Evolutionary conservation across 2,113 vertebrate species (phyloP).

Genomic region (Lamprotornis superbus): DNA sequence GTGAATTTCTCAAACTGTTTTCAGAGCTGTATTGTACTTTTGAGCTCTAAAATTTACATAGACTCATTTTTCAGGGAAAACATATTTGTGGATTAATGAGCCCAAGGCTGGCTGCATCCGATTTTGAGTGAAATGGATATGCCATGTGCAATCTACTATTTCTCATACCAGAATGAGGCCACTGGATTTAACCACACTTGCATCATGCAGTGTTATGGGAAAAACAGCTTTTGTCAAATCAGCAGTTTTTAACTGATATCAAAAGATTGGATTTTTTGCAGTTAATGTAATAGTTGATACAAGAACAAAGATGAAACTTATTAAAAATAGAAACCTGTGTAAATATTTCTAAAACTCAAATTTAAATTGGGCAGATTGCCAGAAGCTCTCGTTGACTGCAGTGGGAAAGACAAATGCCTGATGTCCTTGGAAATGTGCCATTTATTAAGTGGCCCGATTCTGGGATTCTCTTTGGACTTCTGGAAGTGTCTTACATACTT

Average conservation of each 20-base stretch:
- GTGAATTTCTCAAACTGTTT: conserved; percentile 28
- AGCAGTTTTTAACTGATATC: background rate
- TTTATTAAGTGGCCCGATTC: background rate
- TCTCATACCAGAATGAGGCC: background rate
- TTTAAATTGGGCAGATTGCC: background rate
- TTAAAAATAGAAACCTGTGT: background rate
- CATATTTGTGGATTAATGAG: conserved; percentile 26
- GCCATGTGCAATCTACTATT: background rate
- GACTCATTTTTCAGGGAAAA: conserved; percentile 49
- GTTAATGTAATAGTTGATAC: background rate
- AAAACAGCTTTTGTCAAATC: background rate
- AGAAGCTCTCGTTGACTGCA: background rate
- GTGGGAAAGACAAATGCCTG: background rate
- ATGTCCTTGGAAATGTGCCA: background rate
- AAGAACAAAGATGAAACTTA: background rate
- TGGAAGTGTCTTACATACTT: background rate
- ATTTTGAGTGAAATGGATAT: conserved; percentile 24
- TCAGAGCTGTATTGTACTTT: background rate
- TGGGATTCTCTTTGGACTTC: background rate
- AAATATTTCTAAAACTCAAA: background rate
- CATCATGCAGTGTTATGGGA: background rate
- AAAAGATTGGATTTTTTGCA: background rate
- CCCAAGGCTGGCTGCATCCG: background rate
- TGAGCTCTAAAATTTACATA: conserved; percentile 27
- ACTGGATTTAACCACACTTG: background rate